Evolutionary conservation across 2,797 vertebrate species (phyloP).

Genomic region (Tamandua tetradactyla): DNA sequence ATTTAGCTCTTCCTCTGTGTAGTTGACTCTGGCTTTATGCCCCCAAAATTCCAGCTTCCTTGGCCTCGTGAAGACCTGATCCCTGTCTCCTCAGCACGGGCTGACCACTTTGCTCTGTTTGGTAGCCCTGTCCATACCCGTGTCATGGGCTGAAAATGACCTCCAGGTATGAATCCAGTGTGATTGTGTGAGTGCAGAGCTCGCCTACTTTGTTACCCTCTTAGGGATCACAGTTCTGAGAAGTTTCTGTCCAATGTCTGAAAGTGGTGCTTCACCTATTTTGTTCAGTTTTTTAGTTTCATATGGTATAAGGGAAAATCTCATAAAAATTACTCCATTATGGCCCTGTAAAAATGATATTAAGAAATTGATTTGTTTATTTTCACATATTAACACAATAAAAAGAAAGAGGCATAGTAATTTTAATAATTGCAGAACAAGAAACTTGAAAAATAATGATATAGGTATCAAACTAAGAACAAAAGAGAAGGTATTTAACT

Average conservation of each 20-base stretch:
- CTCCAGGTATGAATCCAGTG: background rate
- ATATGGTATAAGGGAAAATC: background rate
- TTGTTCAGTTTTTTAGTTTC: background rate
- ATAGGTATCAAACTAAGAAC: background rate
- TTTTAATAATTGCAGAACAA: background rate
- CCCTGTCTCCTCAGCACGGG: background rate
- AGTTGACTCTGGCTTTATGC: background rate
- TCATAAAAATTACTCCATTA: background rate
- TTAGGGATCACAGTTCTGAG: background rate
- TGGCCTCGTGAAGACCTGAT: background rate
- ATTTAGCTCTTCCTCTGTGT: background rate
- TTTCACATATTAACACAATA: background rate
- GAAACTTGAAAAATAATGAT: background rate
- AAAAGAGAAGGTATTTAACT: background rate
- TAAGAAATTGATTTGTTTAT: background rate
- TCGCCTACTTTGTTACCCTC: background rate
- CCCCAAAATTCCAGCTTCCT: too few species aligned
- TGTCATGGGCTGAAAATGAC: background rate
- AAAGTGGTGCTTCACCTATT: background rate
- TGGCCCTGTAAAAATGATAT: background rate
- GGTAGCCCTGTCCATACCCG: background rate
- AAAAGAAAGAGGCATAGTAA: background rate
- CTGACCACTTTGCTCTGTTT: too few species aligned
- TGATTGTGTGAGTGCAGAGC: rapidly evolving
- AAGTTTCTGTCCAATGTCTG: too few species aligned